Evolutionary conservation across 1,140 invertebrate species (phyloP).

Genomic region (Drusus annulatus): DNA sequence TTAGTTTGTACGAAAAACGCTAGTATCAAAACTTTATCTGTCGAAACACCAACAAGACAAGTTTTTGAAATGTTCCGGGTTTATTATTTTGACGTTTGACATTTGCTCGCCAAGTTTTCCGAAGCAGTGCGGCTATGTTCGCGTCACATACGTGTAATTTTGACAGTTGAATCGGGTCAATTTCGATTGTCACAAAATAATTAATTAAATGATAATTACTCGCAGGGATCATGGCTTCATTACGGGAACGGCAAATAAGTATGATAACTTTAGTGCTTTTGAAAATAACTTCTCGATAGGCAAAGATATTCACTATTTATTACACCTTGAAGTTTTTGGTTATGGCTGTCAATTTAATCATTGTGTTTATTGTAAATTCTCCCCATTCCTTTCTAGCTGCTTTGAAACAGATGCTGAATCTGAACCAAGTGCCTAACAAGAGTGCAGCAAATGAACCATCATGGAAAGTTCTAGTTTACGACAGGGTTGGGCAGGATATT

Average conservation of each 20-base stretch:
- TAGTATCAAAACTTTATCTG: too few relatives aligned
- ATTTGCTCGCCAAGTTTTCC: conserved; percentile 28
- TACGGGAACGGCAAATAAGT: conserved; percentile 84
- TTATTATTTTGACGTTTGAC: conserved; percentile 25
- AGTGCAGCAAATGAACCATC: conserved; percentile 85
- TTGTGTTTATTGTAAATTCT: conserved; percentile 27
- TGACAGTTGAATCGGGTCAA: conserved; percentile 45
- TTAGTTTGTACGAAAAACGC: too few relatives aligned
- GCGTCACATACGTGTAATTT: conserved; percentile 55
- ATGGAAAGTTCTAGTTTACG: conserved; percentile 98
- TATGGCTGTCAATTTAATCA: conserved; percentile 21
- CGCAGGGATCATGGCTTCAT: conserved; percentile 74
- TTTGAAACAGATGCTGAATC: conserved; percentile 94
- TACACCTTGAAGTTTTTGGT: conserved; percentile 39
- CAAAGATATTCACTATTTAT: not conserved
- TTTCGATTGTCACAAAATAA: conserved; percentile 40
- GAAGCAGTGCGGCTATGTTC: conserved; percentile 25
- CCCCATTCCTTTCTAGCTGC: conserved; percentile 75
- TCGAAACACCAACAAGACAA: not conserved
- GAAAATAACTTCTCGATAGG: too few relatives aligned
- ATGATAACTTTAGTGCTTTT: conserved; percentile 59
- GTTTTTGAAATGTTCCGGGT: conserved; percentile 32
- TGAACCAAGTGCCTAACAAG: conserved; percentile 87
- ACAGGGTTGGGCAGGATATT: conserved; percentile 96
- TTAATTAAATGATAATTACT: conserved; percentile 42